Base-by-base conservation (phyloP, 2,888 invertebrate genomes). In the Agriopis marginaria region DNA sequence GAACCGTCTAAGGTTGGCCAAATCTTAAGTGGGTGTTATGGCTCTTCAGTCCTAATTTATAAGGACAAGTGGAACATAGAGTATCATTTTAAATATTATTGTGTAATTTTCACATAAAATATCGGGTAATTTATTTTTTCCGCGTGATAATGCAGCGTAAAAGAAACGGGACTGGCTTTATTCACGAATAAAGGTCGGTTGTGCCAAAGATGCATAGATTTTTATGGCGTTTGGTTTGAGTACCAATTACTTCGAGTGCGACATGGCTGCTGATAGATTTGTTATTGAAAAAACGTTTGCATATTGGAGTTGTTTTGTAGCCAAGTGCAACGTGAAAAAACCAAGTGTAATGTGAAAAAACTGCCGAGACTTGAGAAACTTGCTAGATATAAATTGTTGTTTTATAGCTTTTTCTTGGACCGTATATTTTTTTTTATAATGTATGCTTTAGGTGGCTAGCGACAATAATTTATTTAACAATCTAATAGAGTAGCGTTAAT, bases 171-270 rank as follows among this genome's bases (percentile, higher is more conserved):
- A 7, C 17, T 7, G 23, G 12, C n/a, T 56, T 56, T 11, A 44
- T 44, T 64, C 3, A 56, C 17, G n/a, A 65, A 58, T 10, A 59
- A 12, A 47, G 32, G 47, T 14, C 7, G 51, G 32, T 51, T 65
- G 58, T 65, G 47, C 23, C 11, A 44, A 65, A 51, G 44, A 65
- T 58, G 58, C 44, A 65, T 63, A 14, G 23, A 49, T 51, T 51
- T 58, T 47, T 14, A 55, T 47, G 12, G 47, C 55, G 7, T 12
- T 32, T 47, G 9, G 64, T 40, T 40, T 8, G 77, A 76, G 77
- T 76, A 69, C 73, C 82, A 84, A 85, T 84, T 82, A 83, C 69
- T 69, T 75, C 59, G 71, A 83, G 83, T 77, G 78, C 44, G 64
- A 60, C 70, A 61, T 73, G 71, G 70, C 66, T 65, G 58, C 60